phyloP scores from a whole-genome alignment of 2,797 vertebrate genomes.

The Macroramphosus scolopax region DNA sequence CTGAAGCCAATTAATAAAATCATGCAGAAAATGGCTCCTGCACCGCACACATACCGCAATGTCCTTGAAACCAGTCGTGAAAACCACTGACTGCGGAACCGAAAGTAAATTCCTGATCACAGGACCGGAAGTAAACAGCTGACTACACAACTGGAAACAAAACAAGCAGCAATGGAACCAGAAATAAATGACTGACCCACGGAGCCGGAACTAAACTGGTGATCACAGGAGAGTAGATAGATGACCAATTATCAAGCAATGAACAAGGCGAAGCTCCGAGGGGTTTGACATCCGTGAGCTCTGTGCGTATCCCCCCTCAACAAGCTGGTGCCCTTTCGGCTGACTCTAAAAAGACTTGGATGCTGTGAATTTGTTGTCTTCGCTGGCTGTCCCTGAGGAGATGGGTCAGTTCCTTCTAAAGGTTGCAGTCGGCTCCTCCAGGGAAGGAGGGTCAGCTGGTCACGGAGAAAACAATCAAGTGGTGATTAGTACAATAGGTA shows the following conservation, averaged over 20 bases:
- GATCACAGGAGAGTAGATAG: slow-evolving; percentile 73
- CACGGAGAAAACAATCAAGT: slow-evolving; percentile 37
- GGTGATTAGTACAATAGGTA: slow-evolving; percentile 17
- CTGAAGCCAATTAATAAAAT: slow-evolving; percentile 59
- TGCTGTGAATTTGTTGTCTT: slow-evolving; percentile 53
- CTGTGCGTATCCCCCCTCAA: slow-evolving; percentile 32
- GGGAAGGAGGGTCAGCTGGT: slow-evolving; percentile 53
- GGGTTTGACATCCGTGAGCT: slow-evolving; percentile 66
- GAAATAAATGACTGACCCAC: slow-evolving; percentile 62
- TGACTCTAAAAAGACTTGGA: slow-evolving; percentile 60
- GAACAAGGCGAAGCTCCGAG: slow-evolving; percentile 63
- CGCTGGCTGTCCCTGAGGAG: slow-evolving; percentile 57
- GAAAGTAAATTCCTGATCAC: slow-evolving; percentile 66
- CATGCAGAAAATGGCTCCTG: slow-evolving; percentile 44
- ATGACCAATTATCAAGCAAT: slow-evolving; percentile 72
- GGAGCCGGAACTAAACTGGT: slow-evolving; percentile 68
- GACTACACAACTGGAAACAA: no score
- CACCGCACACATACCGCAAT: slow-evolving; percentile 20
- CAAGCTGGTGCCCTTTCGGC: slow-evolving; percentile 58
- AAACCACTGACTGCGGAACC: slow-evolving; percentile 50
- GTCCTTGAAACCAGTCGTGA: slow-evolving; percentile 58
- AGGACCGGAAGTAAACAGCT: slow-evolving; percentile 63
- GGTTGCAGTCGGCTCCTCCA: slow-evolving; percentile 64
- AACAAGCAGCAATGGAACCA: slow-evolving; percentile 59
- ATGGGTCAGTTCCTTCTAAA: slow-evolving; percentile 64